Evolutionary conservation across 1,140 invertebrate genomes (phyloP), one percentile per base, ranked within the genome.

Genomic region (Aphis craccivora): DNA sequence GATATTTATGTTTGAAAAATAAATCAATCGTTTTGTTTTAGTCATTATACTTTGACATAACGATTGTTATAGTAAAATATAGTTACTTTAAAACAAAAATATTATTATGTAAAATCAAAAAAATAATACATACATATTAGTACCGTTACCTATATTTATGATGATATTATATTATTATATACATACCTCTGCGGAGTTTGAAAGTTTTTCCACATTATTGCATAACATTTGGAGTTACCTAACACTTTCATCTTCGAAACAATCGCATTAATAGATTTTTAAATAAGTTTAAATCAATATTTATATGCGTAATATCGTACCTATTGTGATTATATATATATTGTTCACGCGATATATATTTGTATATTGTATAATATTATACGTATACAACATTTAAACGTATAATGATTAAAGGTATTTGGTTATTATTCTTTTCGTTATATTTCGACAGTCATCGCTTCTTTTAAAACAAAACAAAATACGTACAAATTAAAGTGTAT

Each of bases 261-360:
- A 40, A 83, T 83, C 81, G 37, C 35, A 40, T 83, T 40, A 37
- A 83, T 83, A 83, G 37, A 83, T 83, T 83, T 83, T 83, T 37
- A 83, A 40, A 83, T 40, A 40, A 35, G 35, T 83, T 37, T 83
- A 35, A 83, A 83, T 83, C 81, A 83, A 83, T 83, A 83, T 83
- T 83, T 83, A 40, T 40, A 23, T 40, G 37, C 20, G 81, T 35
- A 40, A 83, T 40, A 40, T 35, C 22, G 81, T 11, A 35, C 22
- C 81, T 35, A 40, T 83, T 83, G 81, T 83, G 37, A 40, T 83
- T 40, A 35, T 22, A 37, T 40, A 37, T 40, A 40, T 83, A 83
- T 40, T 83, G 81, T 83, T 83, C 37, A 40, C 22, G 81, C 35
- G 81, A 37, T 23, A 40, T 83, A 40, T 83, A 35, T 35, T 35